Evolutionary conservation across 2,888 invertebrate genomes (phyloP), one percentile per base, ranked within the genome.

Genomic region (Penaeus monodon): DNA sequence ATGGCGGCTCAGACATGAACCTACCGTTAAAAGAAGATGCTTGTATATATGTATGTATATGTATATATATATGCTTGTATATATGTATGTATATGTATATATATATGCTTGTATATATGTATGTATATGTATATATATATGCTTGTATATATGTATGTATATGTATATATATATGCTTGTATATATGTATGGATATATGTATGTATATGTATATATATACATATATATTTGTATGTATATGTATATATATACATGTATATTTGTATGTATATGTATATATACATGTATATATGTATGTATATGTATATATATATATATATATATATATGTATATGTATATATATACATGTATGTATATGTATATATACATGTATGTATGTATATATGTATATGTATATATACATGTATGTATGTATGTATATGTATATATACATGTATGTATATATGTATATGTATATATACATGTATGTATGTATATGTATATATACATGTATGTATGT

Each of bases 251-350:
- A 68, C 17, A 68, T 17, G 24, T 29, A 68, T 29, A 68, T 29
- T 24, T 29, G 24, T 29, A 68, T 29, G 24, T 29, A 68, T 29
- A 68, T 29, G 24, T 29, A 68, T 29, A 68, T 29, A 68, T 68
- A 68, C 24, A 22, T 68, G 24, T 68, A 68, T 68, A 22, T 68
- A 68, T 68, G 8, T 68, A 68, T 68, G 24, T 68, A 68, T 68
- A 68, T 68, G 24, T 68, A 68, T 24, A 68, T 68, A 68, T 68
- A 68, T 68, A 68, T 68, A 68, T 68, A 68, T 29, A 68, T 29
- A 29, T 29, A 68, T 29, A 68, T 27, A 68, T 29, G 8, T 29
- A 17, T 29, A 68, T 29, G 8, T 29, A 17, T 29, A 68, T 29
- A 68, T 68, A 68, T 29, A 68, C 7, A 68, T 29, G 7, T 29